These are phyloP conservation scores for Danio albolineatus DNA, from an alignment of 2,797 vertebrate species.

Conservation along the genomic window DNA sequence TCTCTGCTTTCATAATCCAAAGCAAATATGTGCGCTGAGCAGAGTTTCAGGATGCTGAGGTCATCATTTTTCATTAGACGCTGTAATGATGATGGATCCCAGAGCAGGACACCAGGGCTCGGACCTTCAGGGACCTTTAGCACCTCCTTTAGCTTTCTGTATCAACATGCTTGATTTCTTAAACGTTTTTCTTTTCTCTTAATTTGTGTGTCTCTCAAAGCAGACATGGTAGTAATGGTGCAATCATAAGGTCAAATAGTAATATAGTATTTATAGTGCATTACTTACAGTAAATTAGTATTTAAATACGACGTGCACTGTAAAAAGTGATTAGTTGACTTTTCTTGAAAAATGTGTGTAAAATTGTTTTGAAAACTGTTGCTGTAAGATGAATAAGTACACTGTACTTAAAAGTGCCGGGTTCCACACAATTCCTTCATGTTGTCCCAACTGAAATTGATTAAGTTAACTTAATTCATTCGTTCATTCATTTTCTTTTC, in stretches of 20 bases:
- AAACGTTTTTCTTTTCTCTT: background rate
- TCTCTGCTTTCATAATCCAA: conserved; percentile 45
- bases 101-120: conserved; percentile 20
- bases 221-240: no score
- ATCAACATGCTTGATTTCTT: background rate
- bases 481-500: no score
- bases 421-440: no score
- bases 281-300: no score
- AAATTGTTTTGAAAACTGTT: no score
- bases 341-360: no score
- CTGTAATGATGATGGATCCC: conserved; percentile 59
- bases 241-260: background rate
- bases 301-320: no score
- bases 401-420: no score
- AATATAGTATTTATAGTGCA: background rate
- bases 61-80: conserved; percentile 55
- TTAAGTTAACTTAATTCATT: no score
- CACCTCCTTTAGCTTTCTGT: background rate
- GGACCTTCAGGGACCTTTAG: conserved; percentile 23
- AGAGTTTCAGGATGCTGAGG: conserved; percentile 54
- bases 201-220: background rate
- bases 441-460: no score
- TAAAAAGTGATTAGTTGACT: no score
- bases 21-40: conserved; percentile 39
- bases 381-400: no score